Evolutionary conservation across 2,113 vertebrate genomes (phyloP), one percentile per base, ranked within the genome.

Genomic region (Ailuropoda melanoleuca): DNA sequence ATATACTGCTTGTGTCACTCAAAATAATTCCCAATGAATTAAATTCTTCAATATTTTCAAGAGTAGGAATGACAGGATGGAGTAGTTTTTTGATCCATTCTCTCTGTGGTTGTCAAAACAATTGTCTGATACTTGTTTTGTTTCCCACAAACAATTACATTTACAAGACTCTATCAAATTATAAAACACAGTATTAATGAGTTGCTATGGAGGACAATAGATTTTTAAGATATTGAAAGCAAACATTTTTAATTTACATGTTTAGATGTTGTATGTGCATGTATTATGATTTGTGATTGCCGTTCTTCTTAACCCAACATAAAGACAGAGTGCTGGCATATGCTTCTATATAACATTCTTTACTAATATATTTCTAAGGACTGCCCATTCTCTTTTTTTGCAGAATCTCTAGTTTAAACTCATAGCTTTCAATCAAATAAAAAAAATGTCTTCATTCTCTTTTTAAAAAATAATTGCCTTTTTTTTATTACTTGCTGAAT

Each of bases 391-490:
- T 29, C 11, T 37, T 75, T 70, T 92, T 91, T 34, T 60, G 3
- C 14, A 83, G 5, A 86, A 86, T 60, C 5, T 56, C 77, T 74
- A 21, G 6, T 53, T 97, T 64, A 87, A 91, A 56, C 18, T 34
- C 7, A 6, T n/a, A 85, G 14, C 11, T 88, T 94, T 93, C 19
- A 97, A 37, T 91, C 94, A 82, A 93, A 62, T 86, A 46, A 74
- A 8, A 93, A 74, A 92, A 34, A 23, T 18, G 6, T 56, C 34
- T 77, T 94, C 37, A n/a, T 17, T 21, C 14, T 66, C 6, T 83
- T 55, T 68, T 95, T 89, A 60, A 81, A 68, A 80, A 75, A 43
- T 60, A 10, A 88, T 48, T 72, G 34, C 2, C 60, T 70, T 95
- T 68, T 37, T n/a, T 90, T 97, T 81, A 94, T 56, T 93, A 31